A percentile compares a stretch with the other conserved stretches of the same genome.
Conservation (phyloP, 2,888 invertebrate species). For the Sialis fuliginosa region DNA sequence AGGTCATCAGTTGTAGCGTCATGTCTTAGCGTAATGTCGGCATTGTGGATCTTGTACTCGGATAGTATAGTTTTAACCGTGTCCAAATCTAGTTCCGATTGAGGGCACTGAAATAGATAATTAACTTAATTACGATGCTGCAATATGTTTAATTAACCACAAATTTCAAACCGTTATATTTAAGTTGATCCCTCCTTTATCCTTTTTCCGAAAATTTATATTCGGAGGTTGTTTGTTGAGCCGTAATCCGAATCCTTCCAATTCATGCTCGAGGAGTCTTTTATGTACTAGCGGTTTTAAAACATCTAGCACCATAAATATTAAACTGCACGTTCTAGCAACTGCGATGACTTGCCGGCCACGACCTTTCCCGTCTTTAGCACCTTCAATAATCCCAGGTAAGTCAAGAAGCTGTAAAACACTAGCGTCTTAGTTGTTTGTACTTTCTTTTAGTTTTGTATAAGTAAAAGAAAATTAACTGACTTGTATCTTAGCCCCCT, state of each 20-base stretch:
- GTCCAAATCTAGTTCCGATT: conserved; percentile 87
- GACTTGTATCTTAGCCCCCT: conserved; percentile 97
- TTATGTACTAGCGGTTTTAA: conserved; percentile 95
- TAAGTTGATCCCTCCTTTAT: conserved; percentile 96
- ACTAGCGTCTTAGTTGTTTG: background rate
- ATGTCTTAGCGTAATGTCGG: conserved; percentile 85
- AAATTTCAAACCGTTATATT: conserved; percentile 54
- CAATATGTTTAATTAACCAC: background rate
- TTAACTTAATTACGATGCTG: conserved; percentile 5
- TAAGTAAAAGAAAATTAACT: background rate
- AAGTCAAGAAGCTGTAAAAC: conserved; percentile 71
- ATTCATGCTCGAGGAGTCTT: conserved; percentile 85
- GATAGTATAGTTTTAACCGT: conserved; percentile 89
- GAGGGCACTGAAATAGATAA: conserved; percentile 40
- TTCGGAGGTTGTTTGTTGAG: conserved; percentile 95
- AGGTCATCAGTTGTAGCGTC: conserved; percentile 96
- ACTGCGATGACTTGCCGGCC: conserved; percentile 99
- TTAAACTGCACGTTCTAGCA: conserved; percentile 91
- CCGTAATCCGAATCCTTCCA: conserved; percentile 96
- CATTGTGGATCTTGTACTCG: conserved; percentile 98
- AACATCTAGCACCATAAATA: conserved; percentile 95
- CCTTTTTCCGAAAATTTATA: conserved; percentile 89
- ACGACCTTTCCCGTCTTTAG: conserved; percentile 98
- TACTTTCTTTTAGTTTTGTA: conserved; percentile 4
- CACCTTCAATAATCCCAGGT: conserved; percentile 99